phyloP scores from a whole-genome alignment of 2,888 invertebrate species.

The Platycheirus albimanus region DNA sequence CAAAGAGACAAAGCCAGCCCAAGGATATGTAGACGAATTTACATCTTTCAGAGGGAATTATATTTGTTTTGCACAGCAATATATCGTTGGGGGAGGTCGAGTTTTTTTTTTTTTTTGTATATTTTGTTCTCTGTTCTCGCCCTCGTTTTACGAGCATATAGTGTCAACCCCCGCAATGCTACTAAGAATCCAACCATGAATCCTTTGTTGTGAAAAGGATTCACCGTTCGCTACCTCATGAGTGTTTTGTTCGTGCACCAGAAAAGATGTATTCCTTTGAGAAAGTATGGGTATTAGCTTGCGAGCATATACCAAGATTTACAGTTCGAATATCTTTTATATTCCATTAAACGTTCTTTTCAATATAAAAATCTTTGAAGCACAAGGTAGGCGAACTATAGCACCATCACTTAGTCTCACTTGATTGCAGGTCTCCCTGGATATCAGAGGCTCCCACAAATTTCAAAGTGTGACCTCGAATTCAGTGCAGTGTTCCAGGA shows the following conservation, averaged over 20 bases:
- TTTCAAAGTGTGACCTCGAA: constrained; percentile 41
- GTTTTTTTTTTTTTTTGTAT: constrained; percentile 21
- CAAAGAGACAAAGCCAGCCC: constrained; percentile 46
- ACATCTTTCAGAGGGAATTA: constrained; percentile 59
- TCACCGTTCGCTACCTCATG: constrained; percentile 42
- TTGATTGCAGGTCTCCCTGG: constrained; percentile 50
- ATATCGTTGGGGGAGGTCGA: constrained; percentile 42
- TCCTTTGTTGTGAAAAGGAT: constrained; percentile 55
- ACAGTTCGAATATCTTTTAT: constrained; percentile 40
- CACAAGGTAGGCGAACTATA: constrained; percentile 30
- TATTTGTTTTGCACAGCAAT: constrained; percentile 70
- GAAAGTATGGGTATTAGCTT: constrained; percentile 1
- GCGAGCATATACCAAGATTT: constrained; percentile 7
- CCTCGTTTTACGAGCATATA: constrained; percentile 11
- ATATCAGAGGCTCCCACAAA: not conserved
- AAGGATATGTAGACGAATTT: constrained; percentile 41
- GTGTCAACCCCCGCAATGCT: not conserved
- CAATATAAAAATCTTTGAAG: constrained; percentile 48
- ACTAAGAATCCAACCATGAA: not conserved
- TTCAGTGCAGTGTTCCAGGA: constrained; percentile 35
- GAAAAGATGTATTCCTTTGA: constrained; percentile 64
- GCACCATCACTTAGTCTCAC: constrained; percentile 58
- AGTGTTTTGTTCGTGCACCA: constrained; percentile 45
- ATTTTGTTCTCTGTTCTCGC: constrained; percentile 12
- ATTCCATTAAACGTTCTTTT: constrained; percentile 57